These are phyloP conservation scores for Alauda arvensis DNA, from an alignment of 2,797 vertebrate genomes.

Conservation along the genomic window DNA sequence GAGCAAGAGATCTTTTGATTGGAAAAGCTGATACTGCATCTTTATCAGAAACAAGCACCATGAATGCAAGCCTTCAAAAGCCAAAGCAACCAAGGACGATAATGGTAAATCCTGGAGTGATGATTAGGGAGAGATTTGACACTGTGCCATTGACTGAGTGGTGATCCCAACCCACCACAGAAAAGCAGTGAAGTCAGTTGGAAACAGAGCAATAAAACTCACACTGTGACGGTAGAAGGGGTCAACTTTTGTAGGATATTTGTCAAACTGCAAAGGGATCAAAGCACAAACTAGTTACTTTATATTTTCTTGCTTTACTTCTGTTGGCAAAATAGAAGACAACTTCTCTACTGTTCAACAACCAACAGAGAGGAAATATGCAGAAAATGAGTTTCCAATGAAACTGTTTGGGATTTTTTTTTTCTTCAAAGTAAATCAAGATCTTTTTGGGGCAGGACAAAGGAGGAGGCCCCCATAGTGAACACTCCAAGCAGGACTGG, in stretches of 20 bases:
- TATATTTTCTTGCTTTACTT: conserved; percentile 7
- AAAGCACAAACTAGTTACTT: conserved; percentile 81
- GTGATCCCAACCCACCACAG: conserved; percentile 62
- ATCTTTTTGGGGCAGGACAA: not conserved
- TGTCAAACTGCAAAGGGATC: conserved; percentile 95
- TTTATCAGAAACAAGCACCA: conserved; percentile 69
- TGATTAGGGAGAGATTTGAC: conserved; percentile 58
- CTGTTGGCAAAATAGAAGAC: conserved; percentile 37
- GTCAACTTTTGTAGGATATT: conserved; percentile 98
- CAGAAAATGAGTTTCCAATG: not conserved
- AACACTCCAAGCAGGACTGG: not conserved
- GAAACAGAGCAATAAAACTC: conserved; percentile 77
- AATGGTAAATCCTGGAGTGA: conserved; percentile 63
- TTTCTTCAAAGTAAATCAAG: not conserved
- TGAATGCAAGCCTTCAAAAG: conserved; percentile 65
- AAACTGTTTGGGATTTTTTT: not conserved
- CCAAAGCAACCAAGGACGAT: conserved; percentile 59
- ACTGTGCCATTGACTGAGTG: conserved; percentile 34
- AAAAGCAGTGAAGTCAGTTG: conserved; percentile 59
- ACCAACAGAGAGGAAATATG: conserved; percentile 5
- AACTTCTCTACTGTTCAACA: not conserved
- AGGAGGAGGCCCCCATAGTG: not conserved
- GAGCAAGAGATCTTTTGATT: conserved; percentile 67
- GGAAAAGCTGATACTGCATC: conserved; percentile 73
- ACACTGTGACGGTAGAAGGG: conserved; percentile 99